These are phyloP conservation scores for Orthonyx spaldingii DNA, from an alignment of 2,113 vertebrate genomes.

Conservation along the genomic window DNA sequence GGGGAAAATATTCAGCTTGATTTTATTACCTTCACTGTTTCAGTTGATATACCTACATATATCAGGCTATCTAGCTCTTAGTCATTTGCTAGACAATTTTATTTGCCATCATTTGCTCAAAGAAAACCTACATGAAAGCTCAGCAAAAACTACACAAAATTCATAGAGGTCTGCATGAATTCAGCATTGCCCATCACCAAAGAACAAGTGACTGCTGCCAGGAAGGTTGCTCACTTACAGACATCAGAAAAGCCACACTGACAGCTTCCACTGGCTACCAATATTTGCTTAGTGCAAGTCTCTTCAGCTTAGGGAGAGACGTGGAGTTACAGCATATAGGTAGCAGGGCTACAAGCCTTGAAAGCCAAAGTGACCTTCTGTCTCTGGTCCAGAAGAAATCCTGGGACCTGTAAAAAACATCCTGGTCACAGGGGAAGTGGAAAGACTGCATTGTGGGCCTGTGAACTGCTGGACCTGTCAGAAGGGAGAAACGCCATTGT, in stretches of 20 bases:
- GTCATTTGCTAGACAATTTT: neutral
- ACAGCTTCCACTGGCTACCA: neutral
- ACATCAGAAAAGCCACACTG: neutral
- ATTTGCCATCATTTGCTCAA: neutral
- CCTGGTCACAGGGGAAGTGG: too few relatives aligned
- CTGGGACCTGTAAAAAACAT: too few relatives aligned
- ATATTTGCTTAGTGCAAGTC: neutral
- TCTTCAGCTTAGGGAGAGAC: neutral
- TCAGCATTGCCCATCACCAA: neutral
- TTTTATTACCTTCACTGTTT: neutral
- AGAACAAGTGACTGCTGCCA: neutral
- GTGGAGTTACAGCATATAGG: too few relatives aligned
- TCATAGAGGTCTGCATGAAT: neutral
- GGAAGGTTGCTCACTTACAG: neutral
- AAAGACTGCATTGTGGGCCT: too few relatives aligned
- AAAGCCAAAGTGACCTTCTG: too few relatives aligned
- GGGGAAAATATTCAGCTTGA: neutral
- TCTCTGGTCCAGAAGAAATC: too few relatives aligned
- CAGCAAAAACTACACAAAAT: neutral
- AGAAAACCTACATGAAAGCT: neutral
- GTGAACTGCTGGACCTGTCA: too few relatives aligned
- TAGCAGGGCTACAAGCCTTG: too few relatives aligned
- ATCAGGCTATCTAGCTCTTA: neutral
- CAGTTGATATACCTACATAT: neutral
- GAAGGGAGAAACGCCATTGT: too few relatives aligned